Evolutionary conservation across 2,113 vertebrate species (phyloP), one percentile per base, ranked within the genome.

Genomic region (Saguinus imperator): DNA sequence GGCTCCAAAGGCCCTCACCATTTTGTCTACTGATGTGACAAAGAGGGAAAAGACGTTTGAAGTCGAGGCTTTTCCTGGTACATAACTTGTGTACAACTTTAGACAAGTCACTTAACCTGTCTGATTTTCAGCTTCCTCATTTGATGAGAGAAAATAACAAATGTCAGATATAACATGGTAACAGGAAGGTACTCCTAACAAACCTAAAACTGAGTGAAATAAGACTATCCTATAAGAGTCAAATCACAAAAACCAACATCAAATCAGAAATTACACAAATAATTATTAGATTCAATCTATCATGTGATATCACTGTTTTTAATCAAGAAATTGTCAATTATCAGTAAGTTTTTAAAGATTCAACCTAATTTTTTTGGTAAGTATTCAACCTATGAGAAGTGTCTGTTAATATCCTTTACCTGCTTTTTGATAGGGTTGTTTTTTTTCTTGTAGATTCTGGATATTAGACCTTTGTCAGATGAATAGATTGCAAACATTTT

Each of bases 161-260:
- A 72, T 81, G 21, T n/a, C 55, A 91, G 13, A 40, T 77, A 72
- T 37, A 57, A 89, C 40, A 90, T 0, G 17, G 37, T 83, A 12
- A 68, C 32, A 45, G 77, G 37, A 70, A 94, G n/a, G 73, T 75
- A 61, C 1, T 5, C 16, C 25, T 29, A 50, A 79, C 66, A 57
- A 48, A 91, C 25, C 40, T 55, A 45, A 86, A 95, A 75, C 23
- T 75, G 25, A 45, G 32, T 73, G 27, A 88, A 82, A 84, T 52
- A 94, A 85, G 37, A 84, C 9, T 45, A n/a, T 70, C 5, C 61
- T 57, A 23, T 11, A 83, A 80, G 35, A 48, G 35, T 70, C 43
- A 87, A 85, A 85, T 23, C 43, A 84, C 58, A 91, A 79, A 91
- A 94, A 68, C 43, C 57, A 84, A 79, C 55, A 80, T 82, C 75